phyloP scores from a whole-genome alignment of 1,140 invertebrate genomes.

The Frieseomelitta varia region DNA sequence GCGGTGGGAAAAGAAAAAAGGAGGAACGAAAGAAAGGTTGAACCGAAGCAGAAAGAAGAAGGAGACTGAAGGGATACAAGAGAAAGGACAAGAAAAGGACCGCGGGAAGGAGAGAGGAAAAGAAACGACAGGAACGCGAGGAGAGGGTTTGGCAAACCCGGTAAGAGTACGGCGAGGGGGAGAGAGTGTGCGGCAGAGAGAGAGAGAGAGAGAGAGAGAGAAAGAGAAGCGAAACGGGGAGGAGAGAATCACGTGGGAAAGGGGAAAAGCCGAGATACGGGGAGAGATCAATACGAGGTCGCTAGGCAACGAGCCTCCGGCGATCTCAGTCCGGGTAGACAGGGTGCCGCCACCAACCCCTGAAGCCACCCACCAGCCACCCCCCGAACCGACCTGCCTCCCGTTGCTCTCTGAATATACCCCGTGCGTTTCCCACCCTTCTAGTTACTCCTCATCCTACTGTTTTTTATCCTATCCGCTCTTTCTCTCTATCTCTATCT shows the following conservation, averaged over 20 bases:
- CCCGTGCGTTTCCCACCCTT: not conserved
- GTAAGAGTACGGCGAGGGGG: conserved; percentile 31
- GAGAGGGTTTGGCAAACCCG: conserved; percentile 54
- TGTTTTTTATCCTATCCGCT: conserved; percentile 15
- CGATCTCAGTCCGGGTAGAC: conserved; percentile 82
- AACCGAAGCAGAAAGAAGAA: conserved; percentile 20
- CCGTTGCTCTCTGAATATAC: conserved; percentile 36
- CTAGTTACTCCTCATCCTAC: conserved; percentile 33
- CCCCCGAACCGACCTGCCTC: conserved; percentile 28
- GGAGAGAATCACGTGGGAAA: conserved; percentile 72
- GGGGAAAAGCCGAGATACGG: conserved; percentile 78
- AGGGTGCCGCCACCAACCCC: conserved; percentile 81
- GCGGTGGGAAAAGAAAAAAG: not conserved
- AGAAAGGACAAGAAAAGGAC: not conserved
- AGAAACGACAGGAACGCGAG: conserved; percentile 30
- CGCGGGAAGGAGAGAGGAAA: not conserved
- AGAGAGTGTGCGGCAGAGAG: conserved; percentile 22
- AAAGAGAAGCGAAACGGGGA: conserved; percentile 44
- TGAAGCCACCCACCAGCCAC: conserved; percentile 52
- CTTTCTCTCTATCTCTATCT: not conserved
- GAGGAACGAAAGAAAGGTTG: conserved; percentile 1
- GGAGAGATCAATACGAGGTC: conserved; percentile 81
- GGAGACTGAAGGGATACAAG: conserved; percentile 12
- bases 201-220: conserved; percentile 38
- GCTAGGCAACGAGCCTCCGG: conserved; percentile 82